Percentiles rank a stretch among this genome's conserved stretches.
Evolutionary conservation across 2,888 invertebrate genomes (phyloP).

Genomic region (Dexiosoma caninum): DNA sequence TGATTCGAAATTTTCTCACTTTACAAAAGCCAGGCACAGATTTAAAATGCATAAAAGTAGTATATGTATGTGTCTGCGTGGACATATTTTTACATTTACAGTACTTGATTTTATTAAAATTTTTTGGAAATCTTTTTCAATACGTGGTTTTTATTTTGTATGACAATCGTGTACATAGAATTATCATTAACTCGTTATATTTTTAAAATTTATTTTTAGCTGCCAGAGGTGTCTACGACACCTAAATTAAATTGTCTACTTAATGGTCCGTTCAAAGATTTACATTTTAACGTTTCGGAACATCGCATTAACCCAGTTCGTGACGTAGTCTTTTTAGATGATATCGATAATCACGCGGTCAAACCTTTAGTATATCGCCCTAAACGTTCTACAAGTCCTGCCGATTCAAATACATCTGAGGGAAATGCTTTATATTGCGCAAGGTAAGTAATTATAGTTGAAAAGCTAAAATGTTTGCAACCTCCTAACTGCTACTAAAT

Average conservation of each 20-base stretch:
- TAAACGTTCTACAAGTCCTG: slow-evolving; percentile 64
- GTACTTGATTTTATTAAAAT: too few relatives aligned
- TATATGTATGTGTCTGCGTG: too few relatives aligned
- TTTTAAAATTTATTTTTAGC: too few relatives aligned
- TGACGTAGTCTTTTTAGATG: slow-evolving; percentile 74
- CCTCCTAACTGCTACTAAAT: too few relatives aligned
- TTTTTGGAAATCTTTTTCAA: too few relatives aligned
- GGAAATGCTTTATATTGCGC: slow-evolving; percentile 7
- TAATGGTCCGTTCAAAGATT: slow-evolving; percentile 74
- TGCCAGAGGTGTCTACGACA: slow-evolving; percentile 71
- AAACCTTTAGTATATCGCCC: slow-evolving; percentile 74
- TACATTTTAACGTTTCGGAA: slow-evolving; percentile 70
- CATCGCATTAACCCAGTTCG: slow-evolving; percentile 73
- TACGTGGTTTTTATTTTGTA: too few relatives aligned
- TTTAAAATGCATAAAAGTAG: too few relatives aligned
- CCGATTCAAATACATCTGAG: neutral
- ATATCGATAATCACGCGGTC: slow-evolving; percentile 68
- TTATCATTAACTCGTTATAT: too few relatives aligned
- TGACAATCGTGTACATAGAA: neutral
- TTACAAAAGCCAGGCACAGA: too few relatives aligned
- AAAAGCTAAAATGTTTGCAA: too few relatives aligned
- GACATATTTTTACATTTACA: too few relatives aligned
- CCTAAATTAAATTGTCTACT: slow-evolving; percentile 74
- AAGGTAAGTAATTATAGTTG: slow-evolving; percentile 25
- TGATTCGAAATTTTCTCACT: too few relatives aligned